Evolutionary conservation across 2,888 invertebrate species (phyloP).

Genomic region (Ophion costatus): DNA sequence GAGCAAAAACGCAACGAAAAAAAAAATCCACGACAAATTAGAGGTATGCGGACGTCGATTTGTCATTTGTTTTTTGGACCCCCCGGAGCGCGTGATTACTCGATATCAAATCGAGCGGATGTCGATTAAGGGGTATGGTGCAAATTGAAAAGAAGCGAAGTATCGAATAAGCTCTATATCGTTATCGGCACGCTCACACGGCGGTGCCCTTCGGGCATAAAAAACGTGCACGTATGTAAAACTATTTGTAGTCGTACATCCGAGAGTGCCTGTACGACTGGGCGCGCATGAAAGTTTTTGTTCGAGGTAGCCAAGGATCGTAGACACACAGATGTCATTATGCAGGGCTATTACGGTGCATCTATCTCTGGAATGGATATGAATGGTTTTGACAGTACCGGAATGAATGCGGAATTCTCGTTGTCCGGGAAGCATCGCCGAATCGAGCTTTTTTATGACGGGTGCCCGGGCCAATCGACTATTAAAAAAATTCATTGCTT

Average conservation of each 20-base stretch:
- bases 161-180: slow-evolving; percentile 34
- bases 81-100: slow-evolving; percentile 25
- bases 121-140: slow-evolving; percentile 1
- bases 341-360: slow-evolving; percentile 42
- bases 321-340: slow-evolving; percentile 13
- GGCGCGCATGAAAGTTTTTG: not conserved
- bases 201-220: not conserved
- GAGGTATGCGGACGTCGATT: slow-evolving; percentile 18
- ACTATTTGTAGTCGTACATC: not conserved
- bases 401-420: slow-evolving; percentile 48
- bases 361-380: slow-evolving; percentile 58
- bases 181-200: slow-evolving; percentile 53
- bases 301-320: not conserved
- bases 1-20: not conserved
- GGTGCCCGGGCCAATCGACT: not conserved
- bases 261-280: not conserved
- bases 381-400: slow-evolving; percentile 49
- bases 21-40: not conserved
- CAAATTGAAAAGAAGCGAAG: slow-evolving; percentile 43
- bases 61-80: slow-evolving; percentile 32
- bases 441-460: slow-evolving; percentile 8
- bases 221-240: not conserved
- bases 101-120: slow-evolving; percentile 36
- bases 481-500: not conserved
- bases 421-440: slow-evolving; percentile 16